phyloP scores from a whole-genome alignment of 2,113 vertebrate genomes.

The Gadus chalcogrammus region DNA sequence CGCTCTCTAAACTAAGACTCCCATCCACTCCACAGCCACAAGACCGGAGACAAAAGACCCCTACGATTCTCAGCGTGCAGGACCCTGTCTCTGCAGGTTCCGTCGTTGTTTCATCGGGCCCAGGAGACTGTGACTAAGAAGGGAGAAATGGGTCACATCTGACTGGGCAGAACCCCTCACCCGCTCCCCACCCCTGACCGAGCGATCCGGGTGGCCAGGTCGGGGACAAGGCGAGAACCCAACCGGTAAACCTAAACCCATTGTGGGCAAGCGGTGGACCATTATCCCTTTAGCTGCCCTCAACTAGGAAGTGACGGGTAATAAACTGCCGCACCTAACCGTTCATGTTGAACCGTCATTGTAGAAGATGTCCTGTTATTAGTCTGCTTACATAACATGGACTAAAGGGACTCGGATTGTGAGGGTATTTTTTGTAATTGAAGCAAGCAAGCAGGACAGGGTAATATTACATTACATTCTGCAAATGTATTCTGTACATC shows the following conservation, averaged over 20 bases:
- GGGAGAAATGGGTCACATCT: constrained; percentile 26
- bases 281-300: neutral
- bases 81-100: too few species aligned
- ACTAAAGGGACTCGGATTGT: neutral
- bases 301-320: constrained; percentile 1
- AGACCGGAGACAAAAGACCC: too few species aligned
- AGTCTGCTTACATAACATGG: neutral
- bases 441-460: too few species aligned
- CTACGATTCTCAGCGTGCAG: too few species aligned
- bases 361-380: neutral
- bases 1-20: too few species aligned
- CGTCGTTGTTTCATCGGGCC: too few species aligned
- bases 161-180: constrained; percentile 43
- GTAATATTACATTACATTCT: too few species aligned
- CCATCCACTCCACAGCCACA: too few species aligned
- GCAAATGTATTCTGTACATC: too few species aligned
- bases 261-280: neutral
- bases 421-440: neutral
- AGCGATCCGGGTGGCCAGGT: constrained; percentile 31
- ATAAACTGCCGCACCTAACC: neutral
- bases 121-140: constrained; percentile 36
- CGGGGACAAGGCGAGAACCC: constrained; percentile 26
- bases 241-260: constrained; percentile 20
- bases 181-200: neutral
- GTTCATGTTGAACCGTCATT: too few species aligned